Base-by-base conservation (phyloP, 1,140 invertebrate genomes). In the Ostrea edulis region DNA sequence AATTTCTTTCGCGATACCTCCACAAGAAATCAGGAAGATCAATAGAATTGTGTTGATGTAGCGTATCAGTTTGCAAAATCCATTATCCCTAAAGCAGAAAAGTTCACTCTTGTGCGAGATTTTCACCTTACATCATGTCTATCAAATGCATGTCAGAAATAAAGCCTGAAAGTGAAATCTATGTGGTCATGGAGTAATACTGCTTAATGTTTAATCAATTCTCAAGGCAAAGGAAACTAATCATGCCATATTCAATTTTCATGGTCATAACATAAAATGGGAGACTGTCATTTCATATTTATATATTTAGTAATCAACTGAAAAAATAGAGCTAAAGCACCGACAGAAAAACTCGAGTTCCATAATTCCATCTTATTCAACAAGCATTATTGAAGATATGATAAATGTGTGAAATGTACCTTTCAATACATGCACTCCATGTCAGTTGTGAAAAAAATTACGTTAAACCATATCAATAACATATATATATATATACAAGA, bases 1-100 rank as follows among this genome's bases (percentile, higher is more conserved):
- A 25, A 77, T 77, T 77, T 77, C 68, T 77, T 77, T 22, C 4
- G 68, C 25, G 68, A 77, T 77, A 77, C 22, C 68, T 77, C 29
- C 68, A 77, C 68, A 29, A 25, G 29, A 77, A 77, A 77, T 77
- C 68, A 77, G 29, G 68, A 77, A 77, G 68, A 77, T 77, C 68
- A 77, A 77, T 77, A 77, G 29, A 29, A 29, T 14, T 77, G 68
- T 29, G 68, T 35, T 77, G 68, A 8, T 29, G 68, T 77, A 77
- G 17, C 17, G 68, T 77, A 35, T 77, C 11, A 44, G 68, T 77
- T 77, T 77, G 68, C 68, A 77, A 77, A 77, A 77, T 77, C 68
- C 68, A 77, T 77, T 77, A 77, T 77, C 68, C 62, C 55, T 77
- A 4, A 11, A 25, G 68, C 68, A 12, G 68, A 22, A 77, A 22